phyloP scores from a whole-genome alignment of 53 echinoderm and acorn worm species.

The Holothuria leucospilota region DNA sequence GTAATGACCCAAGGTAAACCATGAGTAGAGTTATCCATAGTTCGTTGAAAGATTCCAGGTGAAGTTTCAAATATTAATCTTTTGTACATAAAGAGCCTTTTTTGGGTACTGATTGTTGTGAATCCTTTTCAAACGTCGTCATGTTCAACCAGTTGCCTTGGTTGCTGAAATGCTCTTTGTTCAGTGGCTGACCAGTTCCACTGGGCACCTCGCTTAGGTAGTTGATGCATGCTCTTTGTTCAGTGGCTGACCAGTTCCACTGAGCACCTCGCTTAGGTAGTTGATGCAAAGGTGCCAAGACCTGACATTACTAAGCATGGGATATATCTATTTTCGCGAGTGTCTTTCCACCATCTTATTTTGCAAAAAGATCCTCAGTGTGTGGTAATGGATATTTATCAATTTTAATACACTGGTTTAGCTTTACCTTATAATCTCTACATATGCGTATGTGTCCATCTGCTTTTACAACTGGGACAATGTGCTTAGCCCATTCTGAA shows the following conservation, averaged over 20 bases:
- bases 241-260: no score
- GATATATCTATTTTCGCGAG: conserved; percentile 69
- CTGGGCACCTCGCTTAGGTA: no score
- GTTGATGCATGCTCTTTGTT: conserved; percentile 60
- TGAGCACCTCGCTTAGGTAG: conserved; percentile 48
- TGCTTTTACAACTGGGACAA: conserved; percentile 63
- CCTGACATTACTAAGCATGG: conserved; percentile 72
- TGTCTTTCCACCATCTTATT: conserved; percentile 60
- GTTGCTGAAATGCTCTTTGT: no score
- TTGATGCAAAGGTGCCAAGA: conserved; percentile 63
- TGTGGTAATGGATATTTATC: conserved; percentile 66
- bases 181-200: conserved; percentile 38
- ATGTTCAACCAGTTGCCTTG: conserved; percentile 62
- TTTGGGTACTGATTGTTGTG: conserved; percentile 70
- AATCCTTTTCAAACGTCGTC: conserved; percentile 55
- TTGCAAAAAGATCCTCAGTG: conserved; percentile 65
- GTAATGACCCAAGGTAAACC: conserved; percentile 55
- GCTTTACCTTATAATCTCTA: conserved; percentile 69
- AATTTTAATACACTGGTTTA: conserved; percentile 53
- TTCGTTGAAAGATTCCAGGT: conserved; percentile 75
- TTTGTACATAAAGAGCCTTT: conserved; percentile 66
- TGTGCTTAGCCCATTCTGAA: conserved; percentile 70
- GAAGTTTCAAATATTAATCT: conserved; percentile 68
- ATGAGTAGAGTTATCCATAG: conserved; percentile 63
- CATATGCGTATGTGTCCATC: conserved; percentile 60